Evolutionary conservation across 2,888 invertebrate genomes (phyloP), one percentile per base, ranked within the genome.

Genomic region (Carabus problematicus): DNA sequence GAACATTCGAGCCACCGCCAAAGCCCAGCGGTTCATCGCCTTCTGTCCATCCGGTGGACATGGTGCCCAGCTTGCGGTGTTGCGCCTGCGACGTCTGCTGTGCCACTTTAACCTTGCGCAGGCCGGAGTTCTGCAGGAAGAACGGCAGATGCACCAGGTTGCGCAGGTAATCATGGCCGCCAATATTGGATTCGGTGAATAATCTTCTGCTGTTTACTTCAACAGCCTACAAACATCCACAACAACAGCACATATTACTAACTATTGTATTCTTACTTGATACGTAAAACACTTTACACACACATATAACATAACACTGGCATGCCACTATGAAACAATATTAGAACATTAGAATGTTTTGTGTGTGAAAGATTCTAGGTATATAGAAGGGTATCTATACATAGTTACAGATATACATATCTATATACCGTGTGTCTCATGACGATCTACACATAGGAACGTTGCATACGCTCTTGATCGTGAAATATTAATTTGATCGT

Each of bases 131-230:
- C 85, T 99, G 98, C 70, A 99, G 85, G 82, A 96, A 99, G 83
- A 99, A 98, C 0, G 99, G 99, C 76, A 99, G 85, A 80, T 98
- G 98, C 19, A 99, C 96, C 86, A 98, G 91, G 81, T 98, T 98
- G 72, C 95, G 89, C 59, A 98, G 84, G 79, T 97, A 97, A 82
- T 93, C 94, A 85, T 97, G 95, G 0, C 97, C 97, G 70, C 96
- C 96, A 74, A 98, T 96, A 80, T 92, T 93, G 72, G 92, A 94
- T 81, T 97, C 97, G 41, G 91, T 92, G 76, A 96, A 93, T 41
- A 95, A 87, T 18, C 94, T 87, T 12, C 93, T 88, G 75, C 94
- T 93, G 82, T 95, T 95, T 70, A 93, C 87, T 83, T 96, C 95
- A 59, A 95, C 94, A 11, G 95, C 94, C 92, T 93, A 18, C 4